phyloP scores from a whole-genome alignment of 1,140 invertebrate species.

The Drosophila kanapiae region DNA sequence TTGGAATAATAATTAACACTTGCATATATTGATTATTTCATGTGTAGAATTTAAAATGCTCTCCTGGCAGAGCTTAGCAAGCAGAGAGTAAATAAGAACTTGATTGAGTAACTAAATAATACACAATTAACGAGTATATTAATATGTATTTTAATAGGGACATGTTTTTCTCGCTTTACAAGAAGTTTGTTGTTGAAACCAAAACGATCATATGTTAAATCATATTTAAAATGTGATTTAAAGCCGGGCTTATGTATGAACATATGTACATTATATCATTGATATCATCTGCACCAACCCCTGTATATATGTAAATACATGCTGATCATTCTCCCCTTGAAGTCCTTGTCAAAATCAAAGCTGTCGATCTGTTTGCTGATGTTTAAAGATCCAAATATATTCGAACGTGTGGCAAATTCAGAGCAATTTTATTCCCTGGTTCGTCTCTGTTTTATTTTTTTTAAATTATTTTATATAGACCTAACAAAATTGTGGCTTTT shows the following conservation, averaged over 20 bases:
- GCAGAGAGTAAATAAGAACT: too few species aligned
- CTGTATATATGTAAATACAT: too few species aligned
- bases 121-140: neutral
- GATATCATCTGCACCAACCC: too few species aligned
- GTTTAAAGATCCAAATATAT: neutral
- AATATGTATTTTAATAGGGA: too few species aligned
- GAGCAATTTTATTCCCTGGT: constrained; percentile 2
- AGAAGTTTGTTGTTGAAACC: too few species aligned
- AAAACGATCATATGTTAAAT: too few species aligned
- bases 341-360: neutral
- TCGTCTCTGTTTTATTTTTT: neutral
- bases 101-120: neutral
- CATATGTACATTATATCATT: too few species aligned
- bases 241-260: too few species aligned
- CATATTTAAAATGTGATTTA: too few species aligned
- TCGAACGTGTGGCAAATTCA: neutral
- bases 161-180: too few species aligned
- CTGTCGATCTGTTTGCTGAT: neutral
- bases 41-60: neutral
- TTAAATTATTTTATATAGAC: neutral
- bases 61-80: neutral
- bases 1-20: neutral
- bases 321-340: too few species aligned
- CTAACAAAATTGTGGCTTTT: too few species aligned
- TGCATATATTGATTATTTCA: neutral